Evolutionary conservation across 2,888 invertebrate genomes (phyloP), one percentile per base, ranked within the genome.

Genomic region (Scaptomyza reducta): DNA sequence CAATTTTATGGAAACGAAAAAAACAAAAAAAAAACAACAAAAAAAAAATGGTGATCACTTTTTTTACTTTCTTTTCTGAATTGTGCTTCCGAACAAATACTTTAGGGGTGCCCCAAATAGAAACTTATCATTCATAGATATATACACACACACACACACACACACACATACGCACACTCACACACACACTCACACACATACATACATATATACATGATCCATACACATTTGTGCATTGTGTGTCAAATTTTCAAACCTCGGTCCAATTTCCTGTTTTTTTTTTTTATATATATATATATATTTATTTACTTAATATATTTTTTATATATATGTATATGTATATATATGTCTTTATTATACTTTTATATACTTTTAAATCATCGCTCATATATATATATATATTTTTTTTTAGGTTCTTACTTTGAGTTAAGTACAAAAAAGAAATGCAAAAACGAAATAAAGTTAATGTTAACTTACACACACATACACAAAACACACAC

Each of bases 21-120:
- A n/a, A n/a, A n/a, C n/a, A n/a, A n/a, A n/a, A n/a, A n/a, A n/a
- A n/a, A n/a, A 29, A 29, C 5, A 29, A 29, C 11, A 33, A 33
- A 7, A n/a, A 58, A 66, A 72, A 69, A 71, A 78, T 87, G 88
- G 73, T 85, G 88, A 79, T 72, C 74, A 80, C 70, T 77, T 82
- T 71, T 73, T 85, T 74, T 40, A 31, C 62, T 65, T 87, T 77
- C 61, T 66, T 69, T 79, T 69, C 87, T 70, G 76, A 89, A 89
- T 91, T 90, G 90, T 90, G 91, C 91, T 91, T 90, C 91, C 90
- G 88, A 90, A 68, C 91, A 88, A 91, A 68, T 40, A 71, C 58
- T 76, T 74, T 67, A 76, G 84, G 89, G 78, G 79, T 75, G 87
- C 65, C 80, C 82, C n/a, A n/a, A 73, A 77, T 47, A 60, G 69